A percentile compares a stretch with the other conserved stretches of the same genome.
phyloP scores from a whole-genome alignment of 1,140 invertebrate species.

The Diprion similis region DNA sequence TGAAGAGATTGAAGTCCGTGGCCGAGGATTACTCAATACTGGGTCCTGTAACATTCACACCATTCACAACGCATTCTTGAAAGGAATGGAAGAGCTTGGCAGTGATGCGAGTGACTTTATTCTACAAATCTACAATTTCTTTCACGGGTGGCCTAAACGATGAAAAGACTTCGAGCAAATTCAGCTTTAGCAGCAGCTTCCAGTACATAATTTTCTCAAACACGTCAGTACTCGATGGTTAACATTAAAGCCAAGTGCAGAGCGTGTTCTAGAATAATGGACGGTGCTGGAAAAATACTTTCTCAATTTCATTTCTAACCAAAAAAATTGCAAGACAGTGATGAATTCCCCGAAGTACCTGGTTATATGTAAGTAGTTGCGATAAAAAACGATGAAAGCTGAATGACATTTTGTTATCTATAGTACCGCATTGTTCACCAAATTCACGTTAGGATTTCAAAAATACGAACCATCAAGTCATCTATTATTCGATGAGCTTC shows the following conservation, averaged over 20 bases:
- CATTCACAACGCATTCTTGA: conserved; percentile 21
- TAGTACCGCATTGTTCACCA: conserved; percentile 2
- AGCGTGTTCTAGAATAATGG: conserved; percentile 21
- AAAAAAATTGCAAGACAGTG: conserved; percentile 3
- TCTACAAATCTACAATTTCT: conserved; percentile 15
- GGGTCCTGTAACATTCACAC: conserved; percentile 24
- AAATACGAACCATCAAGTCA: conserved; percentile 26
- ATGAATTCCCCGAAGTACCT: conserved; percentile 15
- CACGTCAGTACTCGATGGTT: conserved; percentile 29
- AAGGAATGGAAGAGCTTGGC: conserved; percentile 21
- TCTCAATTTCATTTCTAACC: conserved; percentile 19
- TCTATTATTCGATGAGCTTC: conserved; percentile 15
- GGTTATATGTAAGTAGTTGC: conserved; percentile 13
- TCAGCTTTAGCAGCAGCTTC: conserved; percentile 15
- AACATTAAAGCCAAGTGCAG: conserved; percentile 16
- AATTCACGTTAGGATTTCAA: conserved; percentile 6
- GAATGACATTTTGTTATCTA: conserved; percentile 15
- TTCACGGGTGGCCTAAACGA: conserved; percentile 12
- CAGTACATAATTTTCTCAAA: conserved; percentile 19
- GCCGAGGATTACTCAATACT: conserved; percentile 15
- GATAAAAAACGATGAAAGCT: conserved; percentile 19
- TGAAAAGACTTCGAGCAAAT: conserved; percentile 20
- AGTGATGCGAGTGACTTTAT: conserved; percentile 15
- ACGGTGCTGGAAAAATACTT: conserved; percentile 26
- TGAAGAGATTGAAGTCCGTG: not conserved